phyloP scores from a whole-genome alignment of 2,888 invertebrate genomes.

The Pantelozetes paolii region DNA sequence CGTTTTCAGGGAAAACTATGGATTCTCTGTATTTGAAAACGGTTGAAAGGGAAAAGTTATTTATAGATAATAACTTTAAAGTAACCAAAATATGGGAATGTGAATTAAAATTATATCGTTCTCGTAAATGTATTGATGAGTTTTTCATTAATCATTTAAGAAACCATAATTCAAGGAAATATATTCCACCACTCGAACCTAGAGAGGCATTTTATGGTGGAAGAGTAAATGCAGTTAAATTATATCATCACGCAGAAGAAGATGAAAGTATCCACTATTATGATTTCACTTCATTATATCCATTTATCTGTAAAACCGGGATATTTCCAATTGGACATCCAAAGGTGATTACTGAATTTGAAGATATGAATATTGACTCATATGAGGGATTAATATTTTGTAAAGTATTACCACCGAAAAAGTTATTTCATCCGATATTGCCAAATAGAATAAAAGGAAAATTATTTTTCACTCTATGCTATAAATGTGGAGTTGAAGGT shows the following conservation, averaged over 20 bases:
- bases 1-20: neutral
- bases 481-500: constrained; percentile 49
- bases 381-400: constrained; percentile 49
- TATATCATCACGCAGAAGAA: constrained; percentile 45
- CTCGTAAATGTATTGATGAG: neutral
- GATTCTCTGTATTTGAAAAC: neutral
- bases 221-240: constrained; percentile 48
- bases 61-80: neutral
- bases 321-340: constrained; percentile 48
- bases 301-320: constrained; percentile 30
- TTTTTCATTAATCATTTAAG: neutral
- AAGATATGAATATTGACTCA: constrained; percentile 13
- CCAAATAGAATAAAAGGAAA: constrained; percentile 49
- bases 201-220: constrained; percentile 48
- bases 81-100: neutral
- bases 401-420: constrained; percentile 46
- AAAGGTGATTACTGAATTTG: constrained; percentile 41
- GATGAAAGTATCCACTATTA: constrained; percentile 48
- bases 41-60: neutral
- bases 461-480: constrained; percentile 52
- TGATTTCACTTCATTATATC: constrained; percentile 49
- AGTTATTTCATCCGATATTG: constrained; percentile 50
- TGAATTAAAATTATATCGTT: neutral
- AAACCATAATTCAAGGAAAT: neutral
- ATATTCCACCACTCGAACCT: neutral